Base-by-base conservation (phyloP, 2,888 invertebrate genomes). In the Heterodera filipjevi region DNA sequence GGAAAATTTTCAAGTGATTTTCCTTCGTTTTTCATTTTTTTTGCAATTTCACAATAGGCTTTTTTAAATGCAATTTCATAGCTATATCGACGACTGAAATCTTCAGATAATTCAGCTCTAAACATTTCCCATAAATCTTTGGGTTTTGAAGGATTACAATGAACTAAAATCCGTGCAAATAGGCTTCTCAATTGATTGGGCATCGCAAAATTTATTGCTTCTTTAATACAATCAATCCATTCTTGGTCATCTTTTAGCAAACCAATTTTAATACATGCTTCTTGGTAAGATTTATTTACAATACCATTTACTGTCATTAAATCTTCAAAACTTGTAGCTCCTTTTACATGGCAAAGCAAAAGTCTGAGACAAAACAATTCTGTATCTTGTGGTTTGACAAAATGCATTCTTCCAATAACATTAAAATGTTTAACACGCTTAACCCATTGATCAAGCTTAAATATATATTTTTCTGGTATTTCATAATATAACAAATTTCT, bases 221-320 rank as follows among this genome's bases (percentile, higher is more conserved):
- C 82, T 19, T 64, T 49, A 8, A 82, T 19, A 2, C 64, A 49
- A 35, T 77, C 33, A 3, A 44, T 19, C 66, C 72, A 77, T n/a
- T 79, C 66, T 14, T 77, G 49, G 53, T 82, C 83, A 46, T 79
- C 80, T 8, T 64, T 27, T 33, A 83, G 44, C 22, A 81, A 70
- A 27, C 81, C 82, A 10, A 49, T n/a, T 2, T 68, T 80, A 66
- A 53, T 66, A 14, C 79, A 79, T 64, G 83, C 81, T 32, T 75
- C 66, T 16, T 76, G 44, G 32, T 74, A 83, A 8, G 81, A 82
- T 10, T 35, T 68, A 64, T 80, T 71, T 19, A 77, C 59, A 44
- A 70, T 78, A 30, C 73, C 71, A 32, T 30, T 44, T n/a, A 88
- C 82, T 30, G 84, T 88, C 66, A 77, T 70, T 14, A 87, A 35